Evolutionary conservation across 2,113 vertebrate species (phyloP), one percentile per base, ranked within the genome.

Genomic region (Dipodomys merriami): DNA sequence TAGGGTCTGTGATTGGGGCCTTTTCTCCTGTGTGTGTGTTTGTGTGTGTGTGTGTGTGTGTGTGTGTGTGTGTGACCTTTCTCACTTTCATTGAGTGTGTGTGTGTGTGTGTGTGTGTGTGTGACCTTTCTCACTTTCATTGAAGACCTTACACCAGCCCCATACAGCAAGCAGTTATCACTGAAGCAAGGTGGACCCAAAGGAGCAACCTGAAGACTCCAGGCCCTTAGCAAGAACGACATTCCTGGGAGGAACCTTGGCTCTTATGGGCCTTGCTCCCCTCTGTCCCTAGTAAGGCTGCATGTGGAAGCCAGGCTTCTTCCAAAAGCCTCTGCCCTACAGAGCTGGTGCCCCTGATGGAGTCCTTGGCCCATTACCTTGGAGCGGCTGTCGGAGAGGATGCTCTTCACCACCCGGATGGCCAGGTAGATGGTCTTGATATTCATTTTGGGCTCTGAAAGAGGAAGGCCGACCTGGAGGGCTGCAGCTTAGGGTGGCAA

Each of bases 381-480:
- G 72, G 93, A 86, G 4, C 93, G 87, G 25, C 94, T 86, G 25
- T 97, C 97, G 0, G 95, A 96, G 5, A 97, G 94, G 1, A 33
- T 76, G 46, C 76, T 91, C 96, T 91, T 96, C 81, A 97, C 96
- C 15, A 97, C 95, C 3, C 91, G 88, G 83, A 96, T 90, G 33
- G 96, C 97, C 94, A 97, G 67, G 88, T 46, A 76, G 71, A 97
- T 88, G 93, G 96, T 95, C 82, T 77, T 95, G 49, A 71, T 35
- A 1, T n/a, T 95, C 95, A 97, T 96, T 62, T 27, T 94, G 73
- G 97, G 97, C 18, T 96, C 97, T 97, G 93, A 71, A 95, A 85
- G 74, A 94, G 74, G 77, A 76, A 88, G 90, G 10, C 3, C 1
- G 0, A 1, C 15, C 73, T 67, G 81, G 53, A 71, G 88, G 46